These are phyloP conservation scores for Halcyon malimbica DNA, from an alignment of 2,113 vertebrate species.

Conservation along the genomic window DNA sequence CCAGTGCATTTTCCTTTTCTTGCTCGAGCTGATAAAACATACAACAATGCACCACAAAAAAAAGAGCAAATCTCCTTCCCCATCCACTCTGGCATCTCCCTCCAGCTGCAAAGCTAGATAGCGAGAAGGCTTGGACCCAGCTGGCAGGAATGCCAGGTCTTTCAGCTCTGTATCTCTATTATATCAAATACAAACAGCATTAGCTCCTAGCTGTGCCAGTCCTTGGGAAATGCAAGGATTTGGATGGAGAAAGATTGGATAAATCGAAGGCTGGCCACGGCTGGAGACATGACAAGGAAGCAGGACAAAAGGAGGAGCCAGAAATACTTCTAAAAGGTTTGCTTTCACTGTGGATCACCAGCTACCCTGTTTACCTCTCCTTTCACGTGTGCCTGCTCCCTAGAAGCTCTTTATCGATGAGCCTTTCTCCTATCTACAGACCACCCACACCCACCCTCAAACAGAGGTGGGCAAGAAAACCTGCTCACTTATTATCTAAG, in stretches of 20 bases:
- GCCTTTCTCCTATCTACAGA: not conserved
- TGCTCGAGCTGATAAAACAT: conserved; percentile 35
- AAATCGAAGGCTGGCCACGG: not conserved
- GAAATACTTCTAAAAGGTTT: not conserved
- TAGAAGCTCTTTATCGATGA: not conserved
- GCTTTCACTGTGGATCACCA: not conserved
- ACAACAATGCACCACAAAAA: conserved; percentile 29
- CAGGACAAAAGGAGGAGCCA: not conserved
- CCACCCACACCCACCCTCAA: not conserved
- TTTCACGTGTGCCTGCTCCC: not conserved
- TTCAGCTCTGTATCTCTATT: conserved; percentile 36
- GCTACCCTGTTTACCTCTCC: not conserved
- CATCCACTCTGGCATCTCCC: conserved; percentile 7
- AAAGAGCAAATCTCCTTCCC: not conserved
- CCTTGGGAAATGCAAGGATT: not conserved
- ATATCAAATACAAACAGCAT: conserved; percentile 28
- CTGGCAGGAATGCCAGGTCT: conserved; percentile 32
- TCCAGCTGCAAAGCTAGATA: conserved; percentile 55
- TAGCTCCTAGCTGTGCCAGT: not conserved
- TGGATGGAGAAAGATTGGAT: not conserved
- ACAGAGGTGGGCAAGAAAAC: not conserved
- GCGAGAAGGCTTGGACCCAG: not conserved
- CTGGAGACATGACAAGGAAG: not conserved
- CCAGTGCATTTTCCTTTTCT: not conserved
- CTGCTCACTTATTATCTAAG: not conserved